phyloP scores from a whole-genome alignment of 2,113 vertebrate species.

The Petrocephalus zakoni region DNA sequence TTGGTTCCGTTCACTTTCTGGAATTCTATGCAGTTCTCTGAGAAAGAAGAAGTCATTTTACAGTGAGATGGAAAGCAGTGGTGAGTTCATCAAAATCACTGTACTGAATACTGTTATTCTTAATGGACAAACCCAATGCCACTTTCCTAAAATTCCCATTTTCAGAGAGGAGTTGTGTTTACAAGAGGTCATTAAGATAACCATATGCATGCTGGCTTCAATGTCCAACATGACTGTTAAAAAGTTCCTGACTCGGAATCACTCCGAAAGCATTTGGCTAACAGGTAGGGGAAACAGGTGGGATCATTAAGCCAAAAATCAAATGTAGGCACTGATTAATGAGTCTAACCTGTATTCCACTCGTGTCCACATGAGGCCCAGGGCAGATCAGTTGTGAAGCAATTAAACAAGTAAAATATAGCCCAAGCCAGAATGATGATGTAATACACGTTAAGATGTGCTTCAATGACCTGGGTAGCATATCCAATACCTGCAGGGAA shows the following conservation, averaged over 20 bases:
- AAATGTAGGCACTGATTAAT: neutral
- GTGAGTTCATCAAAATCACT: neutral
- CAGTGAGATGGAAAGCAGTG: neutral
- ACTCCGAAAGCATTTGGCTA: neutral
- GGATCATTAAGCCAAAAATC: neutral
- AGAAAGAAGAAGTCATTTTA: slow-evolving; percentile 27
- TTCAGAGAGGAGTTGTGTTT: neutral
- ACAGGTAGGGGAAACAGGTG: neutral
- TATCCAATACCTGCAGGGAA: slow-evolving; percentile 81
- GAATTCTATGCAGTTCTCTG: slow-evolving; percentile 90
- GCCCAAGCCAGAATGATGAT: slow-evolving; percentile 97
- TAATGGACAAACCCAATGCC: neutral
- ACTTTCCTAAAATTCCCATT: neutral
- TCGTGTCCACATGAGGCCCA: slow-evolving; percentile 94
- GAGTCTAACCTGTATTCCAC: slow-evolving; percentile 90
- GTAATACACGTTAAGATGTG: slow-evolving; percentile 93
- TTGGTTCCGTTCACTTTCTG: slow-evolving; percentile 86
- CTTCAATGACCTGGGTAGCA: slow-evolving; percentile 95
- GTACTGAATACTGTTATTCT: neutral
- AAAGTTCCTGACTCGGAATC: neutral
- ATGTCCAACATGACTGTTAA: neutral
- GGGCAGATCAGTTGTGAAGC: slow-evolving; percentile 90
- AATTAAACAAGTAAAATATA: slow-evolving; percentile 97
- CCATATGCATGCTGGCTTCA: neutral
- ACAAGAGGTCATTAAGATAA: neutral